Conservation (phyloP, 1,140 invertebrate genomes). For the Drosophila hydei region DNA sequence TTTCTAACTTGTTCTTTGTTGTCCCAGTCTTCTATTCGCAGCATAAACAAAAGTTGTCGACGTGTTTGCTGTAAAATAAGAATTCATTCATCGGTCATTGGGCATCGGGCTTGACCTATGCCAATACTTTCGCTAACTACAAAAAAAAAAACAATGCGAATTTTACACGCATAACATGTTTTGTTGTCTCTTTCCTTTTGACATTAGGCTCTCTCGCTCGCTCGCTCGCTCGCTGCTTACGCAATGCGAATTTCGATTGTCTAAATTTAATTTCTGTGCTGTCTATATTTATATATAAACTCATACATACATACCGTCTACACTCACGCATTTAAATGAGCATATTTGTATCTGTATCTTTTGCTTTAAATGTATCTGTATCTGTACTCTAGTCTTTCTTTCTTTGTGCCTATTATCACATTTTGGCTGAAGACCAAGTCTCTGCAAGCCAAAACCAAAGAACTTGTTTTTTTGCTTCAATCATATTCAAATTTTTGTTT, state of each 20-base stretch:
- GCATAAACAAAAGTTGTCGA: conserved; percentile 8
- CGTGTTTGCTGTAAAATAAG: conserved; percentile 9
- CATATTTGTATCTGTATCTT: conserved; percentile 8
- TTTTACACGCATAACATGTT: neutral
- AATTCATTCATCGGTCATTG: conserved; percentile 9
- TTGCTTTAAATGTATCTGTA: too few relatives aligned
- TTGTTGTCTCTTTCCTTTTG: conserved; percentile 15
- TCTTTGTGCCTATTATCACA: conserved; percentile 31
- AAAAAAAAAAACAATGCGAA: conserved; percentile 6
- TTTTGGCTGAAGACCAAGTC: conserved; percentile 52
- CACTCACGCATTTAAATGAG: neutral
- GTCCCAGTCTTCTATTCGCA: too few relatives aligned
- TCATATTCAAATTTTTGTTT: conserved; percentile 17
- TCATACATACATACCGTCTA: neutral
- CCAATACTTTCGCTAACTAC: conserved; percentile 36
- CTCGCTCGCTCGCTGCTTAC: conserved; percentile 39
- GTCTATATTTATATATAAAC: conserved; percentile 28
- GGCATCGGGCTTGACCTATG: conserved; percentile 53
- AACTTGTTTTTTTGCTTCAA: conserved; percentile 36
- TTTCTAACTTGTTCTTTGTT: neutral
- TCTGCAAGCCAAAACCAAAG: conserved; percentile 3
- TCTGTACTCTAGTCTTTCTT: conserved; percentile 9
- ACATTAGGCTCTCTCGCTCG: conserved; percentile 13
- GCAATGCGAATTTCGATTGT: conserved; percentile 46
- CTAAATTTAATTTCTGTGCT: conserved; percentile 59